These are phyloP conservation scores for Tromatobia lineatoria DNA, from an alignment of 2,888 invertebrate species.

Conservation along the genomic window DNA sequence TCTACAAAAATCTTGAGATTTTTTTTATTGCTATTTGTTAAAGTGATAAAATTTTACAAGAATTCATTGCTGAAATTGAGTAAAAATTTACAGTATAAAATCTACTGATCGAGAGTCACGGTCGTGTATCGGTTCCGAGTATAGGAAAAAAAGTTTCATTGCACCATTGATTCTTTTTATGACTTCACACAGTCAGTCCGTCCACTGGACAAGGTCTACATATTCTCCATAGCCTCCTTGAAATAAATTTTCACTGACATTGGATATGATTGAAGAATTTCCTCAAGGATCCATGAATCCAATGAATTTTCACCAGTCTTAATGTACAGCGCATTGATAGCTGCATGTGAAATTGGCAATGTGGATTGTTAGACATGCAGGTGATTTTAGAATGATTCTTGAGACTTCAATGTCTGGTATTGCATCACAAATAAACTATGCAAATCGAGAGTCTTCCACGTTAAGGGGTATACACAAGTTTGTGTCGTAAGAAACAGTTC, in stretches of 20 bases:
- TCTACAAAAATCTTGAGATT: too few relatives aligned
- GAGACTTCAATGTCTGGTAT: slow-evolving; percentile 20
- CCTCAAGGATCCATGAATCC: slow-evolving; percentile 4
- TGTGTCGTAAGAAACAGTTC: too few relatives aligned
- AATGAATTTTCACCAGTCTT: slow-evolving; percentile 36
- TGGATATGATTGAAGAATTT: slow-evolving; percentile 15
- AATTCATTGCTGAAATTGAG: too few relatives aligned
- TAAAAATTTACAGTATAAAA: too few relatives aligned
- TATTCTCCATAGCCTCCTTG: slow-evolving; percentile 24
- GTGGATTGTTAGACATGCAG: slow-evolving; percentile 17
- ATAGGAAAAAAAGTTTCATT: too few relatives aligned
- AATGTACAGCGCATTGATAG: background rate
- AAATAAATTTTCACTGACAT: slow-evolving; percentile 40
- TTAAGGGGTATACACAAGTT: background rate
- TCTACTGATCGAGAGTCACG: too few relatives aligned
- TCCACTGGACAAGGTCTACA: background rate
- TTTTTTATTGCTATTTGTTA: too few relatives aligned
- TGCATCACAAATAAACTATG: slow-evolving; percentile 50
- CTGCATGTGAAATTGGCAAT: slow-evolving; percentile 22
- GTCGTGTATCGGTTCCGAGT: too few relatives aligned
- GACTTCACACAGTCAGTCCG: background rate
- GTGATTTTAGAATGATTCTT: slow-evolving; percentile 27
- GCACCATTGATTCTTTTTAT: background rate
- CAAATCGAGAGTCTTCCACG: slow-evolving; percentile 16
- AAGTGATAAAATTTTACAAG: too few relatives aligned